Base-by-base conservation (phyloP, 2,888 invertebrate species). In the Pseudanteris insignis region DNA sequence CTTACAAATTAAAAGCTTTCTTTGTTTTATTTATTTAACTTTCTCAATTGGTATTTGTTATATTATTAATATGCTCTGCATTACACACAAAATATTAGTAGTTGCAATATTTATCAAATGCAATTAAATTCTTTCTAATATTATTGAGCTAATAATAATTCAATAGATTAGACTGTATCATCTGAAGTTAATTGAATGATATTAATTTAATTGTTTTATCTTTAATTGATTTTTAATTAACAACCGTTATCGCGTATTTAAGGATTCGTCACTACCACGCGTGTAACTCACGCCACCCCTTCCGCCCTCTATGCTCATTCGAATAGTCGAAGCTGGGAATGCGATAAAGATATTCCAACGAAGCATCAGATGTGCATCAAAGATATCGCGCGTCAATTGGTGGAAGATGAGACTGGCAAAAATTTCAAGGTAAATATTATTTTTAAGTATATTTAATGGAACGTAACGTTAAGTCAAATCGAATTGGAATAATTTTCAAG, bases 351-450 rank as follows among this genome's bases (percentile, higher is more conserved):
- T 14, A 71, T 79, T 40, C 78, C 78, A 1, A 41, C 24, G 1
- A 33, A 67, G 24, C 70, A 77, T 70, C 67, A 74, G 26, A 69
- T 61, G 53, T 85, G 81, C 74, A 71, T 67, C 47, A 83, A 84
- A 65, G 88, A 88, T 66, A 87, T 88, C 47, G 87, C 86, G 0
- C 75, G 84, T 1, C 88, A 88, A 68, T 77, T 88, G 40, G 78
- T 88, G 11, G 85, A 87, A 69, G 83, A 85, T 64, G 80, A 81
- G 8, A 86, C 87, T 0, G 88, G 87, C 30, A 84, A 80, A 65
- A 80, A 83, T 38, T 81, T 87, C 24, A 86, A 86, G 76, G 87
- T 87, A 71, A 18, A 29, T 36, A 30, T 30, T n/a, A 7, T 21
- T 21, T 21, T 21, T 7, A 3, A 7, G 21, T 21, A 5, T 3